A percentile compares a stretch with the other conserved stretches of the same genome.
Evolutionary conservation across 2,797 vertebrate species (phyloP).

Genomic region (Sternarchorhynchus goeldii): DNA sequence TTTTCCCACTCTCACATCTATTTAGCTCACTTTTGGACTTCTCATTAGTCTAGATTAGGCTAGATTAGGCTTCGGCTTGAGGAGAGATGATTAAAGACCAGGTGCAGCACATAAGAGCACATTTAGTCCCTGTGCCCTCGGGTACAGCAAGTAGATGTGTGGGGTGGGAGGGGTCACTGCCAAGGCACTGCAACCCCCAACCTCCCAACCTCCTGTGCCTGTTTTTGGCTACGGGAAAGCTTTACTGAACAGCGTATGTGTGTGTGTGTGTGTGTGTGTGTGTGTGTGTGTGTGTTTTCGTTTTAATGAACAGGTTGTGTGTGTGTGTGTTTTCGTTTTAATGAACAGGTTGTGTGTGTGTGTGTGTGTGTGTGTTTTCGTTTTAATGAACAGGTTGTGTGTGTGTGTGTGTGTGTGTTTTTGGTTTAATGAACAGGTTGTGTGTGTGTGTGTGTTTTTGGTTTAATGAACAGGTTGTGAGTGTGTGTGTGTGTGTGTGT

Average conservation of each 20-base stretch:
- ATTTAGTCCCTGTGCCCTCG: conserved; percentile 59
- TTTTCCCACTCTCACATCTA: conserved; percentile 47
- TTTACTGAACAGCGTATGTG: conserved; percentile 51
- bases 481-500: no score
- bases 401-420: no score
- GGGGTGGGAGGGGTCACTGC: conserved; percentile 47
- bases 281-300: no score
- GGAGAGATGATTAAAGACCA: conserved; percentile 63
- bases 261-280: no score
- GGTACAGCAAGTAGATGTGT: conserved; percentile 58
- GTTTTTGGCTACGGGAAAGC: conserved; percentile 47
- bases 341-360: no score
- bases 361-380: no score
- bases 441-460: no score
- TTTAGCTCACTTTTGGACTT: conserved; percentile 57
- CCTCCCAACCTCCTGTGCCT: conserved; percentile 36
- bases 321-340: no score
- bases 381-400: no score
- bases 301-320: no score
- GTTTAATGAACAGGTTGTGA: no score
- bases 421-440: no score
- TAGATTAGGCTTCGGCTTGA: conserved; percentile 59
- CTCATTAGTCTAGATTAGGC: conserved; percentile 63
- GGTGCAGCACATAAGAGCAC: conserved; percentile 60
- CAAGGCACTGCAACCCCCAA: conserved; percentile 15